Percentiles rank a stretch among this genome's conserved stretches.
Evolutionary conservation across 2,797 vertebrate genomes (phyloP).

Genomic region (Malurus leucopterus): DNA sequence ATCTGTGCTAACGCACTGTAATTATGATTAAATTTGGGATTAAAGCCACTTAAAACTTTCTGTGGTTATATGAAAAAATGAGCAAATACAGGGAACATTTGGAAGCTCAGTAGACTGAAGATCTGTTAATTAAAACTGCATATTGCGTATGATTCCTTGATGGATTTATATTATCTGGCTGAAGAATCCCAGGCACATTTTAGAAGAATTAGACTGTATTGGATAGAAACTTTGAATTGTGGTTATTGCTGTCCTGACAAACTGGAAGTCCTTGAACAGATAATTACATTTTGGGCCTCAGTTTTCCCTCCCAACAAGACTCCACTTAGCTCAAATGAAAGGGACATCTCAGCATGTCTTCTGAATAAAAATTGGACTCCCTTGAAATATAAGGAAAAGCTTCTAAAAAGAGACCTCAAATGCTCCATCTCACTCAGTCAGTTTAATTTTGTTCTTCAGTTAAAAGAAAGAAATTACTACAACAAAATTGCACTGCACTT

Average conservation of each 20-base stretch:
- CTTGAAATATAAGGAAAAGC: not conserved
- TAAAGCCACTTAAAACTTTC: not conserved
- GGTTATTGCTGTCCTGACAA: not conserved
- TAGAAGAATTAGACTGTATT: not conserved
- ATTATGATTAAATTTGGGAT: not conserved
- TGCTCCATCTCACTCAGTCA: not conserved
- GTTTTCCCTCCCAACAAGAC: not conserved
- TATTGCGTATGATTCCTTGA: not conserved
- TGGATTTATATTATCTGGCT: not conserved
- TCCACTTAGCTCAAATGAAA: not conserved
- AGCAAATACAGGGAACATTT: not conserved
- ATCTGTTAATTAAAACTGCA: not conserved
- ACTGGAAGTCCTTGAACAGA: not conserved
- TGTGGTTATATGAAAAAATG: not conserved
- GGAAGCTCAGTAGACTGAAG: not conserved
- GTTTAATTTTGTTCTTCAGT: not conserved
- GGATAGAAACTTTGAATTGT: not conserved
- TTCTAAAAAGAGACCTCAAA: not conserved
- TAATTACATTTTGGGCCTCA: not conserved
- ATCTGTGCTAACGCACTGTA: not conserved
- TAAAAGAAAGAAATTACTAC: not conserved
- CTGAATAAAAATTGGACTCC: not conserved
- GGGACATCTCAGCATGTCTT: not conserved
- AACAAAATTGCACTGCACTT: not conserved
- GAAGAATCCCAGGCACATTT: not conserved